phyloP scores from a whole-genome alignment of 2,888 invertebrate species.

The Sicus ferrugineus region DNA sequence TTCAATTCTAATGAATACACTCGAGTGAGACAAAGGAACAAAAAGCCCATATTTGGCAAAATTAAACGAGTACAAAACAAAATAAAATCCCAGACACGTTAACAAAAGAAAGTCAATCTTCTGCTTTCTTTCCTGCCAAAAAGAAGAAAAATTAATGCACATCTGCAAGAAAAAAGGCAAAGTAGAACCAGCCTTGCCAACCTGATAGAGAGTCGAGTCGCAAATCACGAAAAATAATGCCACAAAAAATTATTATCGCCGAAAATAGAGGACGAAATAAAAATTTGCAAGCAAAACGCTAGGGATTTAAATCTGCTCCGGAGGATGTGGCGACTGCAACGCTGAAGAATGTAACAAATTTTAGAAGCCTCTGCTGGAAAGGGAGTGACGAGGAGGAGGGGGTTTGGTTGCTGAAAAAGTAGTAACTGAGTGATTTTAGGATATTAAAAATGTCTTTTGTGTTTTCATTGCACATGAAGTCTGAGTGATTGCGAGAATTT shows the following conservation, averaged over 20 bases:
- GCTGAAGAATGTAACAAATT: conserved; percentile 19
- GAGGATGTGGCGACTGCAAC: not conserved
- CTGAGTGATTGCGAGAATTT: conserved; percentile 28
- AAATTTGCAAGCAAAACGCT: no score
- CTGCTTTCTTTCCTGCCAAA: conserved; percentile 16
- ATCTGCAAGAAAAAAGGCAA: not conserved
- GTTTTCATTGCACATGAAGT: not conserved
- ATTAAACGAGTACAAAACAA: conserved; percentile 31
- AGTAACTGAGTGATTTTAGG: conserved; percentile 31
- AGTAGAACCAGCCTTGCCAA: conserved; percentile 6
- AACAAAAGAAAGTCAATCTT: conserved; percentile 41
- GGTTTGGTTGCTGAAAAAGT: no score
- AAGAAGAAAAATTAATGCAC: conserved; percentile 24
- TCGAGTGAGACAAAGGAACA: conserved; percentile 32
- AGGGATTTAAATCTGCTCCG: no score
- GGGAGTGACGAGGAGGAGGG: no score
- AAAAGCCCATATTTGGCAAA: conserved; percentile 25
- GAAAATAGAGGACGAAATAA: no score
- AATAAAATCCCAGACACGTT: conserved; percentile 43
- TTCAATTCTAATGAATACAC: conserved; percentile 13
- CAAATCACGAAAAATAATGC: conserved; percentile 5
- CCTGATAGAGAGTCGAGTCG: no score
- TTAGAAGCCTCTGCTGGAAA: no score
- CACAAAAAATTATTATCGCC: conserved; percentile 1
- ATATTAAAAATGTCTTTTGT: conserved; percentile 29